phyloP scores from a whole-genome alignment of 1,140 invertebrate species.

The Bombus superbus region DNA sequence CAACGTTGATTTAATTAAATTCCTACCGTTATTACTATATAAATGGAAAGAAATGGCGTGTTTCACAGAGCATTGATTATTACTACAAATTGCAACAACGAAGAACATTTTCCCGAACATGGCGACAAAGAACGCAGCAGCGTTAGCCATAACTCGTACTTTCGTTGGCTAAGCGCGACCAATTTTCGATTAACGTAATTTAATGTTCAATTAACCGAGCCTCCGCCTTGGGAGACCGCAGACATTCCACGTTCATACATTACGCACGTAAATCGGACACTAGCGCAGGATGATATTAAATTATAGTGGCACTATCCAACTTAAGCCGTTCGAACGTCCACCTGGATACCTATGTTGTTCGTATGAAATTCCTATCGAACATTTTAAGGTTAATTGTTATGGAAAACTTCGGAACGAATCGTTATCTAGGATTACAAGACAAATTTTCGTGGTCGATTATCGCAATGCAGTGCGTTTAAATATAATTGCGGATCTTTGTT shows the following conservation, averaged over 20 bases:
- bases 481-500: not conserved
- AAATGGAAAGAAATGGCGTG: not conserved
- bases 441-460: not conserved
- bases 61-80: not conserved
- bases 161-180: not conserved
- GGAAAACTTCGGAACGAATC: not conserved
- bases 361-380: not conserved
- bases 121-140: not conserved
- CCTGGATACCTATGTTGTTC: not conserved
- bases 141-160: too few species aligned
- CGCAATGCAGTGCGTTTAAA: not conserved
- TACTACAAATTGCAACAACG: not conserved
- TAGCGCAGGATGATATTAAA: constrained; percentile 10
- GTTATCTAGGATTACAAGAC: fast-evolving
- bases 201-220: constrained; percentile 39
- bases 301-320: not conserved
- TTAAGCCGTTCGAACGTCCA: not conserved
- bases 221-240: not conserved
- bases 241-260: constrained; percentile 15
- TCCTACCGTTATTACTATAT: not conserved
- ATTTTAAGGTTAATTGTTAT: not conserved
- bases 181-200: constrained; percentile 34
- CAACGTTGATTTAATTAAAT: not conserved
- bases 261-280: constrained; percentile 13
- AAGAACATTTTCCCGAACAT: not conserved